phyloP scores from a whole-genome alignment of 2,797 vertebrate species.

The Anomalospiza imberbis region DNA sequence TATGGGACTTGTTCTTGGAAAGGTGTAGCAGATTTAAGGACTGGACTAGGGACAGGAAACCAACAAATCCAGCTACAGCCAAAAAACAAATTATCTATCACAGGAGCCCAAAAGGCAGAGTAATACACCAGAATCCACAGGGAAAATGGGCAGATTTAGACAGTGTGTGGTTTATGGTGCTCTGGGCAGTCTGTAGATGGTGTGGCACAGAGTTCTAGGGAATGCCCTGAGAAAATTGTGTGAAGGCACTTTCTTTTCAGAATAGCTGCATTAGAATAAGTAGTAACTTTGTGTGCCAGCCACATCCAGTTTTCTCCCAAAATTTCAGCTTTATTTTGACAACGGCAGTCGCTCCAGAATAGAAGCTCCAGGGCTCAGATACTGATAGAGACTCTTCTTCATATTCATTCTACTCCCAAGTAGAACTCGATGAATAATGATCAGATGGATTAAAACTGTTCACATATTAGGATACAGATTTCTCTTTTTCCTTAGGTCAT shows the following conservation, averaged over 20 bases:
- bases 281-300: neutral
- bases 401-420: neutral
- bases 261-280: neutral
- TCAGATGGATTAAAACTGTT: neutral
- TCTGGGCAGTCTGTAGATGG: neutral
- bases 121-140: neutral
- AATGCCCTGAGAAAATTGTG: neutral
- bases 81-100: neutral
- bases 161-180: neutral
- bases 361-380: neutral
- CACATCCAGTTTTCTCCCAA: neutral
- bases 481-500: neutral
- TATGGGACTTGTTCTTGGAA: neutral
- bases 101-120: neutral
- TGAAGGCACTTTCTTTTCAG: neutral
- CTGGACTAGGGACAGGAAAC: neutral
- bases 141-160: neutral
- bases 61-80: neutral
- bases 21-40: neutral
- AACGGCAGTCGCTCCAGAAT: rapidly evolving
- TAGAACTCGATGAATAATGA: neutral
- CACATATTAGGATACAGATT: neutral
- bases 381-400: neutral
- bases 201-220: neutral
- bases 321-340: neutral